A percentile compares a stretch with the other conserved stretches of the same genome.
These are phyloP conservation scores for Spodoptera frugiperda DNA, from an alignment of 1,140 invertebrate genomes.

Conservation along the genomic window DNA sequence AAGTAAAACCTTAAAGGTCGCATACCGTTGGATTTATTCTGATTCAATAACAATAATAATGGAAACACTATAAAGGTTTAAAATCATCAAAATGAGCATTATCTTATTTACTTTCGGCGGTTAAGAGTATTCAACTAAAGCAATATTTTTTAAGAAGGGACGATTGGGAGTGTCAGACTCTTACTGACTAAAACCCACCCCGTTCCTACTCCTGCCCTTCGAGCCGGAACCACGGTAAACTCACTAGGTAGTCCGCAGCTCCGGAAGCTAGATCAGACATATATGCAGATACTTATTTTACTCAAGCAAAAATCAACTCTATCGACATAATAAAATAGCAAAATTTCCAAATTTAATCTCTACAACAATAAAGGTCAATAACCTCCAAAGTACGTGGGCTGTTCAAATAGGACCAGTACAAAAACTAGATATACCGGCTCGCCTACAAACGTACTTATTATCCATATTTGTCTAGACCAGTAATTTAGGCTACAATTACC, in stretches of 20 bases:
- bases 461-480: slow-evolving; percentile 28
- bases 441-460: slow-evolving; percentile 31
- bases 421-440: slow-evolving; percentile 41
- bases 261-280: too few species aligned
- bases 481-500: slow-evolving; percentile 24
- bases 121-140: too few species aligned
- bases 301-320: not conserved
- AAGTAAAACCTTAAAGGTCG: slow-evolving; percentile 1
- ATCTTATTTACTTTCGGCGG: too few species aligned
- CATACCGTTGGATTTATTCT: not conserved
- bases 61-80: too few species aligned
- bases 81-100: too few species aligned
- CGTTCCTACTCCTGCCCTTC: too few species aligned
- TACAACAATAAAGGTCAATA: not conserved
- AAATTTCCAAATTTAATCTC: not conserved
- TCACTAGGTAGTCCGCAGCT: too few species aligned
- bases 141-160: too few species aligned
- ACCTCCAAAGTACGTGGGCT: slow-evolving; percentile 20
- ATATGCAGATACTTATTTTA: not conserved
- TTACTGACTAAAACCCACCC: too few species aligned
- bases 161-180: too few species aligned
- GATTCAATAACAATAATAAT: too few species aligned
- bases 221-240: too few species aligned
- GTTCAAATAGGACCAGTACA: slow-evolving; percentile 28
- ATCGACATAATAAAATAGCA: not conserved